phyloP scores from a whole-genome alignment of 2,888 invertebrate genomes.

The Resseliella maxima region DNA sequence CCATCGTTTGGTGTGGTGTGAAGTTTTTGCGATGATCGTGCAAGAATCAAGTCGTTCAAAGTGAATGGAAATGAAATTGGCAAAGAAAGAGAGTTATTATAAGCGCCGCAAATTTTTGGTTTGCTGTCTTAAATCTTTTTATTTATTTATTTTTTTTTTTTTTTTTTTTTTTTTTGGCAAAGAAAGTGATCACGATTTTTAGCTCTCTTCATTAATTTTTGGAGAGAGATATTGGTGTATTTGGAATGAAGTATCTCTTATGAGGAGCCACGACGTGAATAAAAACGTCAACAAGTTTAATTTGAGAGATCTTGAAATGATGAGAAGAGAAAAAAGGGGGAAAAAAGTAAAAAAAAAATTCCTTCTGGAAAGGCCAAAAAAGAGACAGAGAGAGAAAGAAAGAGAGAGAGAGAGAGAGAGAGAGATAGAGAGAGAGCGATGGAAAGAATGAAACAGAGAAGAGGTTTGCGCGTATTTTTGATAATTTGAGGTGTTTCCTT shows the following conservation, averaged over 20 bases:
- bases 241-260: neutral
- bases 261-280: no score
- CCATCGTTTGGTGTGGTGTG: neutral
- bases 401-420: no score
- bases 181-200: neutral
- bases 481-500: no score
- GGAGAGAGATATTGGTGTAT: no score
- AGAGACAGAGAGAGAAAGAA: no score
- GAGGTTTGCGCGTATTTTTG: no score
- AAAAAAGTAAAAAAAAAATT: no score
- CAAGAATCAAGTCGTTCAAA: conserved; percentile 9
- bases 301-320: neutral
- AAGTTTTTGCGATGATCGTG: neutral
- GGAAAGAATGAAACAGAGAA: no score
- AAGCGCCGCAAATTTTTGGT: no score
- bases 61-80: neutral
- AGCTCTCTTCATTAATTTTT: neutral
- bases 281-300: neutral
- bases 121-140: neutral
- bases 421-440: no score
- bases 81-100: neutral
- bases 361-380: no score
- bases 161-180: neutral
- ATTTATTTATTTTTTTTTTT: neutral
- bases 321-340: neutral